Evolutionary conservation across 2,797 vertebrate genomes (phyloP).

Genomic region (Diplodus puntazzo): DNA sequence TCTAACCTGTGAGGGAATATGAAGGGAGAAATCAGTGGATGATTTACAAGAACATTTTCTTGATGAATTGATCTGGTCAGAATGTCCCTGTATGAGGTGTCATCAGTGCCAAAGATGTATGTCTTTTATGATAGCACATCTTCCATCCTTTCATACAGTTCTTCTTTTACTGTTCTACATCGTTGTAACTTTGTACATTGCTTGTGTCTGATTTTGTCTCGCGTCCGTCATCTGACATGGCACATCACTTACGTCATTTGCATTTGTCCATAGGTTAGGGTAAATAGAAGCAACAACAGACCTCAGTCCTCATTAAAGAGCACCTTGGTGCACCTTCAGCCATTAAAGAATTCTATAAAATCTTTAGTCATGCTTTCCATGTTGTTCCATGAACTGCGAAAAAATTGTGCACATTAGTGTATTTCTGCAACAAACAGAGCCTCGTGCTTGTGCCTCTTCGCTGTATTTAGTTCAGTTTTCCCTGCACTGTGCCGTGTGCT

Average conservation of each 20-base stretch:
- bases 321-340: neutral
- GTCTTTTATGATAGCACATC: neutral
- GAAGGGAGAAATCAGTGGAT: conserved; percentile 17
- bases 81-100: neutral
- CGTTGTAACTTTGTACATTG: neutral
- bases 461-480: too few relatives aligned
- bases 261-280: neutral
- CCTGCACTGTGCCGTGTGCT: too few relatives aligned
- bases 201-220: neutral
- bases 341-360: neutral
- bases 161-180: neutral
- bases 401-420: too few relatives aligned
- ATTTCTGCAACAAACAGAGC: too few relatives aligned
- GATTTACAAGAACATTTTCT: conserved; percentile 18
- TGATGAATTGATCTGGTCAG: neutral
- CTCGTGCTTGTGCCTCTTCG: too few relatives aligned
- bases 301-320: neutral
- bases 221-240: neutral
- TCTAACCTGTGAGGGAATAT: conserved; percentile 33
- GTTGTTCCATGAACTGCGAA: too few relatives aligned
- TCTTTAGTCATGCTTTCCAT: too few relatives aligned
- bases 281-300: neutral
- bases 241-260: neutral
- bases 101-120: neutral
- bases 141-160: neutral